These are phyloP conservation scores for Chelon auratus DNA, from an alignment of 2,797 vertebrate species.

Conservation along the genomic window DNA sequence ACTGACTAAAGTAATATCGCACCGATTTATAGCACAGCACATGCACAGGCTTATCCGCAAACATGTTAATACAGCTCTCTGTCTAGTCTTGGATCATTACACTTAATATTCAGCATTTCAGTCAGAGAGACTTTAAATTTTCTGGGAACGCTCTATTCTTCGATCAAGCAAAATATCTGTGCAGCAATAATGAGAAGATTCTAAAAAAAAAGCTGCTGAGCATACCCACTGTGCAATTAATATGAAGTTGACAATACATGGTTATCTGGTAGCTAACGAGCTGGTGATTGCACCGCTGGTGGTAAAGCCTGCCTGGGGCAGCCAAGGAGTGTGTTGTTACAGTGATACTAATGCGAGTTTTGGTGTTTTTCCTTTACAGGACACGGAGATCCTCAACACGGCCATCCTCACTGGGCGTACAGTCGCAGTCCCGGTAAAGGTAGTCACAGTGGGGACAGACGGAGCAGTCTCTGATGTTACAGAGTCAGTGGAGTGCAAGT, in stretches of 20 bases:
- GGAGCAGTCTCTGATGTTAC: constrained; percentile 91
- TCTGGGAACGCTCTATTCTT: no score
- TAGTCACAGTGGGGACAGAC: constrained; percentile 91
- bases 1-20: no score
- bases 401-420: constrained; percentile 93
- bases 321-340: not conserved
- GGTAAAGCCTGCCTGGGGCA: not conserved
- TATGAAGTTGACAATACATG: not conserved
- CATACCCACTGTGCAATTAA: not conserved
- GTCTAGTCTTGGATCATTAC: no score
- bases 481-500: constrained; percentile 92
- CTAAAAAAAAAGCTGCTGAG: not conserved
- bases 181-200: not conserved
- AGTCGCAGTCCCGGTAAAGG: constrained; percentile 90
- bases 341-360: not conserved
- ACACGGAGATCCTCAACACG: constrained; percentile 95
- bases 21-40: no score
- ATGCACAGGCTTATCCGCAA: no score
- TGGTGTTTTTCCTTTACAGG: constrained; percentile 78
- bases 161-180: no score
- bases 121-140: no score
- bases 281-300: not conserved
- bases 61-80: no score
- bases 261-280: not conserved
- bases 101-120: no score